Conservation (phyloP, 2,113 vertebrate genomes). For the Phyllostomus discolor region DNA sequence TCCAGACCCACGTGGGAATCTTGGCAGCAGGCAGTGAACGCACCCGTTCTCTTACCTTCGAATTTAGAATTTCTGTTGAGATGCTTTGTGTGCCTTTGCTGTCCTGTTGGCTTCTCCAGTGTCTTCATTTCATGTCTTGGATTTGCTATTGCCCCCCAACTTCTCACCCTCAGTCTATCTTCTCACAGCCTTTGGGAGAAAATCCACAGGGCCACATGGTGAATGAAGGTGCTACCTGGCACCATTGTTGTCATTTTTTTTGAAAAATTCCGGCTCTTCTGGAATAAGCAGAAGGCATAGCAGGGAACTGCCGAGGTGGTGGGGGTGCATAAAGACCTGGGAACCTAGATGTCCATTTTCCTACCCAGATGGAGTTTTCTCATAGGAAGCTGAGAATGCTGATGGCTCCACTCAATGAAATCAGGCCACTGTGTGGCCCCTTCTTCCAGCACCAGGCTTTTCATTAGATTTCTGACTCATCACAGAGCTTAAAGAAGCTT, state of each 20-base stretch:
- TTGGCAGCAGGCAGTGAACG: slow-evolving; percentile 51
- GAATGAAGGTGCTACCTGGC: background rate
- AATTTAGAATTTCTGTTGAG: background rate
- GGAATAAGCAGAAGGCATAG: background rate
- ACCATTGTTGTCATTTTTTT: slow-evolving; percentile 11
- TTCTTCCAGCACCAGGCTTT: background rate
- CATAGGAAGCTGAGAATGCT: background rate
- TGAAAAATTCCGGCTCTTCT: background rate
- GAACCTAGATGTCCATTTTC: background rate
- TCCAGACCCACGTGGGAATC: slow-evolving; percentile 49
- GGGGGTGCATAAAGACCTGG: background rate
- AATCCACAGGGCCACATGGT: background rate
- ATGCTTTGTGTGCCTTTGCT: background rate
- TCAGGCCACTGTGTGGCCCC: background rate
- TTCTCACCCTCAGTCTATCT: slow-evolving; percentile 47
- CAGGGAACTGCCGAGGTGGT: background rate
- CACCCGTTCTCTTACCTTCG: background rate
- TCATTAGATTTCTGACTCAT: background rate
- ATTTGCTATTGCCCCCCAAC: slow-evolving; percentile 65
- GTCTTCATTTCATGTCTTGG: slow-evolving; percentile 65
- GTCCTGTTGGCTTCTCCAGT: slow-evolving; percentile 69
- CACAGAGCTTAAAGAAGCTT: background rate
- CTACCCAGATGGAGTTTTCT: background rate
- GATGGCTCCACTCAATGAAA: background rate
- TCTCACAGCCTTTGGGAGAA: slow-evolving; percentile 67